A percentile compares a stretch with the other conserved stretches of the same genome.
Conservation (phyloP, 2,888 invertebrate genomes). For the Endomychus coccineus region DNA sequence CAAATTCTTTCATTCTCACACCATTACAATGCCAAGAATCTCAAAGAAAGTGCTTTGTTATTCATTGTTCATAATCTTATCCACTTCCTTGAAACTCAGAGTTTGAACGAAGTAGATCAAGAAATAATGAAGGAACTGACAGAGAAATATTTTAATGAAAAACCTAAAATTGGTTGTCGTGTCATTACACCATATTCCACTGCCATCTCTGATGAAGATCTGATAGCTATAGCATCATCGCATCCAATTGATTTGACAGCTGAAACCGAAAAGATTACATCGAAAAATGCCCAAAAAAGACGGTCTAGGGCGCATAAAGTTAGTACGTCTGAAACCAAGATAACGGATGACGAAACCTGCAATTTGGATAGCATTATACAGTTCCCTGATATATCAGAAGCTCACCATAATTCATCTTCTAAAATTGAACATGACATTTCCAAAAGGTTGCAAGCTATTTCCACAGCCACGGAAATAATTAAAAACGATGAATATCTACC, state of each 20-base stretch:
- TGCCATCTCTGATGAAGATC: constrained; percentile 53
- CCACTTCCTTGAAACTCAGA: constrained; percentile 60
- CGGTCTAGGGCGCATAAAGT: constrained; percentile 21
- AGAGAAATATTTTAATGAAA: constrained; percentile 57
- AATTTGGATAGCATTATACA: constrained; percentile 17
- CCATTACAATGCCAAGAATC: constrained; percentile 65
- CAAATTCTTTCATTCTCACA: constrained; percentile 70
- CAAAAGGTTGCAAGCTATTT: constrained; percentile 32
- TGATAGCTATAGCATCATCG: constrained; percentile 43
- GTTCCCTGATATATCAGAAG: constrained; percentile 20
- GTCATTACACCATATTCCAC: constrained; percentile 62
- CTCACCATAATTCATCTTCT: not conserved
- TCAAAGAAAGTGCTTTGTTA: constrained; percentile 67
- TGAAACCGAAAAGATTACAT: constrained; percentile 32
- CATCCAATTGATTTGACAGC: constrained; percentile 47
- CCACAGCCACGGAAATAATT: constrained; percentile 28
- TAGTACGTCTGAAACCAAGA: constrained; percentile 13
- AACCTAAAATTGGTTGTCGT: constrained; percentile 53
- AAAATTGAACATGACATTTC: constrained; percentile 8
- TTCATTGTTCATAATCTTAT: constrained; percentile 71
- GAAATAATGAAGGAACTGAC: constrained; percentile 58
- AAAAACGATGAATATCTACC: constrained; percentile 13
- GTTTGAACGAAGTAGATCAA: constrained; percentile 57
- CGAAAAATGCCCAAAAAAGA: constrained; percentile 24
- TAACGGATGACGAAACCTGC: constrained; percentile 13